Base-by-base conservation (phyloP, 1,140 invertebrate genomes). In the Cydia splendana region DNA sequence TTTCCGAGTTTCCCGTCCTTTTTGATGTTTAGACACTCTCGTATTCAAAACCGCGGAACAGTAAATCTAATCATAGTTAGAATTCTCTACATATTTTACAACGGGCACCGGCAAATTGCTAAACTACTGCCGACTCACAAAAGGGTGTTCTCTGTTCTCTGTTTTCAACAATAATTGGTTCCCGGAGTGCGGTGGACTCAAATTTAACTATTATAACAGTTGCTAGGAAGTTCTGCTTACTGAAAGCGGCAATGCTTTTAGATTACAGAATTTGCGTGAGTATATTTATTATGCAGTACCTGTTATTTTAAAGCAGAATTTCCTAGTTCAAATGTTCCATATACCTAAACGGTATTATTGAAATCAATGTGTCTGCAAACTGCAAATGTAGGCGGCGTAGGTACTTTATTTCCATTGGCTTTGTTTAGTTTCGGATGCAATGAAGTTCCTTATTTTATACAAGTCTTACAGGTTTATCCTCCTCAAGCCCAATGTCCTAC, bases 111-210 rank as follows among this genome's bases (percentile, higher is more conserved):
- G 48, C 48, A 51, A 51, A 51, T 51, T 51, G 4, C 13, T 51
- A 13, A 51, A 51, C 48, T 15, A 51, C 48, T 69, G 20, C 65
- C 5, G 42, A 76, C 24, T 75, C 73, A 81, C 77, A 81, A 81
- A 76, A 78, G 76, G 77, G 77, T 80, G 77, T 51, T 65, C 74
- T 62, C 28, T 80, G 77, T 51, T 65, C 74, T 62, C 28, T 81
- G 79, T 80, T 80, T 74, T 65, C 20, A 80, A 80, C 82, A 80
- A 83, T 83, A 83, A 83, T 83, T 81, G 82, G 79, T 83, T 83
- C 79, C 77, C 77, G 75, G 77, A 81, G 76, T 76, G 65, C 77
- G 78, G 76, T 62, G 80, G 30, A 69, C 30, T 69, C 15, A 18
- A 69, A 69, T 69, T n/a, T 34, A 38, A 69, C 65, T 38, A 15